A percentile compares a stretch with the other conserved stretches of the same genome.
These are phyloP conservation scores for Micrasema longulum DNA, from an alignment of 1,140 invertebrate species.

Conservation along the genomic window DNA sequence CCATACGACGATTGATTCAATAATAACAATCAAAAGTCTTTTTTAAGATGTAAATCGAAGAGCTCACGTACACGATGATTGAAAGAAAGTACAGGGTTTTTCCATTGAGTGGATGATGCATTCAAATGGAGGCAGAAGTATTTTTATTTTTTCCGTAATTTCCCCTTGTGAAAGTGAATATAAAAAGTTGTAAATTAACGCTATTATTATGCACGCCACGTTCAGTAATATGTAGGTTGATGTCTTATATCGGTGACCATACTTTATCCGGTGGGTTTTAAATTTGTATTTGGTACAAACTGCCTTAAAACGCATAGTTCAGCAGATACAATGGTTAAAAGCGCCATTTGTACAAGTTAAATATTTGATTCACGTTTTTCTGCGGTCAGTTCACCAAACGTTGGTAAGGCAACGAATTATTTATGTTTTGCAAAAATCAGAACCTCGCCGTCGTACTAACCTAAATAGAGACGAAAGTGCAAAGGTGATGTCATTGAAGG, in stretches of 20 bases:
- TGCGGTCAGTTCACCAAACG: conserved; percentile 44
- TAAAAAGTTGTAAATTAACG: conserved; percentile 6
- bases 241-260: conserved; percentile 38
- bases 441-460: conserved; percentile 32
- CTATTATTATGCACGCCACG: conserved; percentile 29
- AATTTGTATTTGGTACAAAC: conserved; percentile 39
- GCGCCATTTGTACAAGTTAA: conserved; percentile 17
- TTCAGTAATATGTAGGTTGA: conserved; percentile 42
- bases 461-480: conserved; percentile 31
- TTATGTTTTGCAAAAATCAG: conserved; percentile 46
- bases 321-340: conserved; percentile 16
- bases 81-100: too few relatives aligned
- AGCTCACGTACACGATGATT: too few relatives aligned
- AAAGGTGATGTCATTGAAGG: too few relatives aligned
- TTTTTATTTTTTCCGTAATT: conserved; percentile 2
- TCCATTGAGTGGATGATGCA: too few relatives aligned
- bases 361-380: conserved; percentile 50
- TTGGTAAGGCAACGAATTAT: conserved; percentile 45
- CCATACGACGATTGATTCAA: too few relatives aligned
- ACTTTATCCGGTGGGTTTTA: conserved; percentile 30
- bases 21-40: too few relatives aligned
- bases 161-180: conserved; percentile 39
- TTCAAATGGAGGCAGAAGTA: conserved; percentile 2
- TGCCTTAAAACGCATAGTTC: conserved; percentile 15
- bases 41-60: too few relatives aligned